phyloP scores from a whole-genome alignment of 2,888 invertebrate species.

The Actias luna region DNA sequence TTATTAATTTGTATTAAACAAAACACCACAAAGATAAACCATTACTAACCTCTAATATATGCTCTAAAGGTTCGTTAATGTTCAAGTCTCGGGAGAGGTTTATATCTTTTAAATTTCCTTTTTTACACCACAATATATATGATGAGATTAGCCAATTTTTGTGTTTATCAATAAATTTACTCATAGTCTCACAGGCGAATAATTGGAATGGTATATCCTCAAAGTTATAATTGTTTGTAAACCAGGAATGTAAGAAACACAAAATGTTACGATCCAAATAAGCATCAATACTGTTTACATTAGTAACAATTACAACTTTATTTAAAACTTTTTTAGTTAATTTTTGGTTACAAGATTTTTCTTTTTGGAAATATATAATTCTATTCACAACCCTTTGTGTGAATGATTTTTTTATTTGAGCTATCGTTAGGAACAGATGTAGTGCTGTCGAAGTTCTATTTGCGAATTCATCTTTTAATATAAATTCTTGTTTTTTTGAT shows the following conservation, averaged over 20 bases:
- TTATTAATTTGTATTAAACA: constrained; percentile 17
- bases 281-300: constrained; percentile 44
- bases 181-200: constrained; percentile 53
- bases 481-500: constrained; percentile 55
- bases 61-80: constrained; percentile 35
- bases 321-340: constrained; percentile 70
- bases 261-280: constrained; percentile 71
- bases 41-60: constrained; percentile 36
- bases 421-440: constrained; percentile 78
- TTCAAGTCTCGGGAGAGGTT: constrained; percentile 15
- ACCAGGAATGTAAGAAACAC: constrained; percentile 76
- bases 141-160: constrained; percentile 71
- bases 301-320: constrained; percentile 49
- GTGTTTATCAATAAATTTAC: constrained; percentile 67
- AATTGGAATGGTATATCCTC: constrained; percentile 69
- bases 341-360: constrained; percentile 69
- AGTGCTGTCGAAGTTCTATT: constrained; percentile 82
- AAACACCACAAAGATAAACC: neutral
- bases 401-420: constrained; percentile 73
- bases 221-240: constrained; percentile 52
- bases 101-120: constrained; percentile 50
- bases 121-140: constrained; percentile 62
- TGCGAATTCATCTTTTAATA: constrained; percentile 80
- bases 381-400: constrained; percentile 77
- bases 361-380: constrained; percentile 76